phyloP scores from a whole-genome alignment of 2,888 invertebrate species.

The Chorisops tibialis region DNA sequence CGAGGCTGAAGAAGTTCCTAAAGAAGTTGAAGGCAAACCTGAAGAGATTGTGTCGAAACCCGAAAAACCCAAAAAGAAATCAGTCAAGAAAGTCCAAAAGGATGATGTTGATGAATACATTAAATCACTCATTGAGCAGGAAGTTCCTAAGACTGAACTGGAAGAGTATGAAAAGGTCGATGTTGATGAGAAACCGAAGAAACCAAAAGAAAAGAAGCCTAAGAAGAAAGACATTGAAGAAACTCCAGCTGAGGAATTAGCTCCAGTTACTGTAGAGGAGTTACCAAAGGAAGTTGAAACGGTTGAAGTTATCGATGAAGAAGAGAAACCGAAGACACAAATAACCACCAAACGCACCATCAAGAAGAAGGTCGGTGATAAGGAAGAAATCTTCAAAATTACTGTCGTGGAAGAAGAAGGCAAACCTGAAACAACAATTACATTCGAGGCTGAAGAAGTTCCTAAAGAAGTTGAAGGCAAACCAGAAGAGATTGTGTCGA shows the following conservation, averaged over 20 bases:
- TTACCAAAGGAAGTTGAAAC: slow-evolving; percentile 29
- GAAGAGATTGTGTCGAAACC: slow-evolving; percentile 33
- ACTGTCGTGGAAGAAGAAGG: slow-evolving; percentile 45
- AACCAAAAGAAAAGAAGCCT: slow-evolving; percentile 12
- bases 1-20: slow-evolving; percentile 41
- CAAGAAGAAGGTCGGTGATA: slow-evolving; percentile 36
- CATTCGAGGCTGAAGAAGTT: slow-evolving; percentile 42
- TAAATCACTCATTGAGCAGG: slow-evolving; percentile 48
- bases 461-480: neutral
- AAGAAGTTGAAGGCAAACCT: slow-evolving; percentile 33
- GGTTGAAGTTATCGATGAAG: slow-evolving; percentile 36
- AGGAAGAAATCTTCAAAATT: slow-evolving; percentile 51
- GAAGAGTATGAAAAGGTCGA: slow-evolving; percentile 50
- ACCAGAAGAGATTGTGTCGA: neutral
- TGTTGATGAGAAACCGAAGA: slow-evolving; percentile 45
- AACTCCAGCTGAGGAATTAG: no score
- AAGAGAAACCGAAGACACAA: slow-evolving; percentile 48
- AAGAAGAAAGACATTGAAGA: neutral
- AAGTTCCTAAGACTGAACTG: slow-evolving; percentile 50
- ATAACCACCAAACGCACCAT: slow-evolving; percentile 43
- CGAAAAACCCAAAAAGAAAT: slow-evolving; percentile 38
- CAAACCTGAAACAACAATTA: slow-evolving; percentile 47
- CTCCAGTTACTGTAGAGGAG: slow-evolving; percentile 9
- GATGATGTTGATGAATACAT: slow-evolving; percentile 50
- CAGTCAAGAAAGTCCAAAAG: slow-evolving; percentile 42